A percentile compares a stretch with the other conserved stretches of the same genome.
phyloP scores from a whole-genome alignment of 92 coral and sea anemone genomes.

The Zoanthus solanderi region DNA sequence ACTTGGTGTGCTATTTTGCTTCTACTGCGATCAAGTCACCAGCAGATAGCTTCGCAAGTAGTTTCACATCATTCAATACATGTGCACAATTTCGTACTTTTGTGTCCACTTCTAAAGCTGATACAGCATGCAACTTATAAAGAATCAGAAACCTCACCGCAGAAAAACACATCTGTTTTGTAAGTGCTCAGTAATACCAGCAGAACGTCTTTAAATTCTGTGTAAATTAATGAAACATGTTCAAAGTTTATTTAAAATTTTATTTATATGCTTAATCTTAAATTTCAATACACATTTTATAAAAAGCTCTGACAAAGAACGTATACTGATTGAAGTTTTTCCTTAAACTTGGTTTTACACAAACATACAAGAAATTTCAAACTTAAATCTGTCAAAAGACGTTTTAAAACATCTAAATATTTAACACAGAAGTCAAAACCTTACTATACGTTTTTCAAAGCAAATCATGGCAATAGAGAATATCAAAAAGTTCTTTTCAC shows the following conservation, averaged over 20 bases:
- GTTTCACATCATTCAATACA: not conserved
- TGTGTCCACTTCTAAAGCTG: not conserved
- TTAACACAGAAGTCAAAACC: slow-evolving; percentile 1
- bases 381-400: too few relatives aligned
- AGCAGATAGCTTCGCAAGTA: not conserved
- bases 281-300: not conserved
- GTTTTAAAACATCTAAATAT: not conserved
- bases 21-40: slow-evolving; percentile 43
- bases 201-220: not conserved
- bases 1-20: slow-evolving; percentile 58
- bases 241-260: not conserved
- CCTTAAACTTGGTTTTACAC: too few relatives aligned
- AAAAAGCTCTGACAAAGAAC: too few relatives aligned
- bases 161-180: not conserved
- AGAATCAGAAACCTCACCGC: not conserved
- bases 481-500: not conserved
- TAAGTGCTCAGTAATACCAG: not conserved
- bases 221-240: not conserved
- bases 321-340: too few relatives aligned
- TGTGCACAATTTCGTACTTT: not conserved
- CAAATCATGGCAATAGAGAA: not conserved
- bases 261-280: not conserved
- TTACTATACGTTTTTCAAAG: not conserved
- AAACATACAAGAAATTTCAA: too few relatives aligned
- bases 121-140: not conserved